These are phyloP conservation scores for Threskiornis aethiopicus DNA, from an alignment of 2,797 vertebrate species.

Conservation along the genomic window DNA sequence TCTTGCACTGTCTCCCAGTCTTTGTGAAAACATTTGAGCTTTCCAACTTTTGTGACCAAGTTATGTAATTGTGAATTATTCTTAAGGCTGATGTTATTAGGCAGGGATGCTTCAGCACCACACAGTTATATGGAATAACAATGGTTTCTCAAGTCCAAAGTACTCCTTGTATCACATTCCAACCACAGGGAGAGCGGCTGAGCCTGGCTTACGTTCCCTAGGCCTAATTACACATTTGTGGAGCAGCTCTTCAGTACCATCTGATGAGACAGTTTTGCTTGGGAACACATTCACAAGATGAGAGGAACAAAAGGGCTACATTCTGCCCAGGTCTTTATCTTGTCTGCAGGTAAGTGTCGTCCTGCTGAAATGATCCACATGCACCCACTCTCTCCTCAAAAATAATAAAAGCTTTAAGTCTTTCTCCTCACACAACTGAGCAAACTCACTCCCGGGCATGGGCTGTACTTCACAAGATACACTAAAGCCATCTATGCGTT, in stretches of 20 bases:
- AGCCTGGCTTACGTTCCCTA: fast-evolving
- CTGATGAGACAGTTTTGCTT: fast-evolving
- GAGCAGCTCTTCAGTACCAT: fast-evolving
- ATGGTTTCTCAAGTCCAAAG: background rate
- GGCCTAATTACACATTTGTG: background rate
- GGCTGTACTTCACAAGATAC: fast-evolving
- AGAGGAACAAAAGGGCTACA: background rate
- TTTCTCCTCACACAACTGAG: background rate
- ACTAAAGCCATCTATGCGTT: background rate
- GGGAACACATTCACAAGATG: fast-evolving
- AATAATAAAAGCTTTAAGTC: background rate
- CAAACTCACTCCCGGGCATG: fast-evolving
- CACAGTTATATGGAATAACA: fast-evolving
- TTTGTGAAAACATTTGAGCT: background rate
- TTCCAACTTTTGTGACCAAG: background rate
- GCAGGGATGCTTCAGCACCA: background rate
- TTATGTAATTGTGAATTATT: fast-evolving
- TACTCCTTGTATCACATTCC: background rate
- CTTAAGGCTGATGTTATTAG: no score
- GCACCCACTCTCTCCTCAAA: background rate
- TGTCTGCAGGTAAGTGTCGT: fast-evolving
- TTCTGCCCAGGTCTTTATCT: background rate
- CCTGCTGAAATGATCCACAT: fast-evolving
- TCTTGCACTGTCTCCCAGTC: background rate
- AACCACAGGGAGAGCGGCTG: background rate